A percentile compares a stretch with the other conserved stretches of the same genome.
Evolutionary conservation across 2,113 vertebrate species (phyloP).

Genomic region (Naja naja): DNA sequence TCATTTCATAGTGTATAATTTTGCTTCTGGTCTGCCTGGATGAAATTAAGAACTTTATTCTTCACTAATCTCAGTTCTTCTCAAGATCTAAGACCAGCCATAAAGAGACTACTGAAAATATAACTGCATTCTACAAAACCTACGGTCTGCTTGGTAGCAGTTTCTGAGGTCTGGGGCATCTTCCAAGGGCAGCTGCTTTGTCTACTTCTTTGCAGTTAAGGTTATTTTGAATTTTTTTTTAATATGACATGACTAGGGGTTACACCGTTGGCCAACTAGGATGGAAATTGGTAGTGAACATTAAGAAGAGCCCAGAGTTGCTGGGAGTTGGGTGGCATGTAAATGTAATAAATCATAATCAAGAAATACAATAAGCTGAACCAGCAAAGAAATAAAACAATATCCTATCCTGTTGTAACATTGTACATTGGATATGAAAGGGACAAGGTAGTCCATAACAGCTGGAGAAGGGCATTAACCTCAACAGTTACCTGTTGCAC

Average conservation of each 20-base stretch:
- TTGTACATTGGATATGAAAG: not conserved
- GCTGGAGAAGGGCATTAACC: not conserved
- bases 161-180: not conserved
- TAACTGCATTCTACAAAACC: not conserved
- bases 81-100: not conserved
- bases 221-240: not conserved
- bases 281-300: not conserved
- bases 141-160: not conserved
- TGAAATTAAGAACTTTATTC: not conserved
- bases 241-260: not conserved
- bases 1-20: not conserved
- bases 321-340: not conserved
- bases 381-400: not conserved
- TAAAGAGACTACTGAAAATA: not conserved
- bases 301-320: not conserved
- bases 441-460: not conserved
- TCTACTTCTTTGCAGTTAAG: not conserved
- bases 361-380: not conserved
- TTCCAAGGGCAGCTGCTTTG: not conserved
- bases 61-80: not conserved
- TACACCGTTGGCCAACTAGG: not conserved
- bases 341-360: not conserved
- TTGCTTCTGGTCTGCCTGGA: not conserved
- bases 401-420: not conserved
- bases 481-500: not conserved